Evolutionary conservation across 2,888 invertebrate genomes (phyloP).

Genomic region (Cerastoderma edule): DNA sequence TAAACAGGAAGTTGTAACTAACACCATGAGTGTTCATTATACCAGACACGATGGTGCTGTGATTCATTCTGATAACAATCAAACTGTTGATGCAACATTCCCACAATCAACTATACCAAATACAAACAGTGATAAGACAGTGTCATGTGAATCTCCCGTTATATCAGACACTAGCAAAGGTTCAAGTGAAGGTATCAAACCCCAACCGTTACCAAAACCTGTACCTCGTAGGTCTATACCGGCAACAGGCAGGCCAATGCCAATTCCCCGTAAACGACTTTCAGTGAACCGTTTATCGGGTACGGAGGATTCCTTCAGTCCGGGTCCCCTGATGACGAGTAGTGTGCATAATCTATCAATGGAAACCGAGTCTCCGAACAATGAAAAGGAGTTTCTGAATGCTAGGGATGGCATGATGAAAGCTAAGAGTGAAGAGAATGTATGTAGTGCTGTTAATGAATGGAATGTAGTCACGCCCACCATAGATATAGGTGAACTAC

Average conservation of each 20-base stretch:
- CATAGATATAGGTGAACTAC: constrained; percentile 18
- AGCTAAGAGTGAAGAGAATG: constrained; percentile 36
- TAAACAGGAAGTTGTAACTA: constrained; percentile 9
- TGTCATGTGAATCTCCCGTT: not conserved
- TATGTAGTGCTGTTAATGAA: constrained; percentile 4
- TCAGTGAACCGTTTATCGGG: constrained; percentile 54
- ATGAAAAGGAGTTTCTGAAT: constrained; percentile 5
- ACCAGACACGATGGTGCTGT: constrained; percentile 2
- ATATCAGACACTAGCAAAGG: not conserved
- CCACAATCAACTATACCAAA: not conserved
- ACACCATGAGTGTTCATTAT: constrained; percentile 7
- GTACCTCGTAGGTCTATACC: constrained; percentile 49
- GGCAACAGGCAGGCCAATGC: constrained; percentile 44
- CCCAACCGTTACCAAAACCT: constrained; percentile 31
- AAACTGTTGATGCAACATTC: constrained; percentile 4
- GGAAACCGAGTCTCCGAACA: not conserved
- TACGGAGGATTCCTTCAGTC: constrained; percentile 36
- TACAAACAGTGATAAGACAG: not conserved
- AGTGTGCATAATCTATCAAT: constrained; percentile 35
- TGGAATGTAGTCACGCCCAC: constrained; percentile 11
- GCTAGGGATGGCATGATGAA: constrained; percentile 13
- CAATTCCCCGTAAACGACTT: constrained; percentile 57
- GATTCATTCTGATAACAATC: constrained; percentile 19
- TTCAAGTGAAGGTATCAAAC: not conserved
- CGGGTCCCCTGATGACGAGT: constrained; percentile 13